A percentile compares a stretch with the other conserved stretches of the same genome.
These are phyloP conservation scores for Adineta ricciae DNA, from an alignment of 2,888 invertebrate genomes.

Conservation along the genomic window DNA sequence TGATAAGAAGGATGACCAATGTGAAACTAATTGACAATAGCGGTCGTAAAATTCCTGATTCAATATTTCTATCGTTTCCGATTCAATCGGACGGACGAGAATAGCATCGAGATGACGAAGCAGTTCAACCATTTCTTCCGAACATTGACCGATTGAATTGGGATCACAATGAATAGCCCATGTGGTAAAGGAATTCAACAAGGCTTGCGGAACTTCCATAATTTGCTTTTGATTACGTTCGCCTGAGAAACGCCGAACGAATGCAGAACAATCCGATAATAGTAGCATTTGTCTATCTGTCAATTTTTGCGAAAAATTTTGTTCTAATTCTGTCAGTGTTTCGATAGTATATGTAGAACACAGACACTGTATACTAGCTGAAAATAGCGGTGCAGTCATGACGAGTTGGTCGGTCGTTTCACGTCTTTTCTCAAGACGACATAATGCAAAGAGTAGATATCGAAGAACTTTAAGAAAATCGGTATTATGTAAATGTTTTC, in stretches of 20 bases:
- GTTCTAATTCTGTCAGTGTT: not conserved
- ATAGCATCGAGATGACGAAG: not conserved
- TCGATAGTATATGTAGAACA: not conserved
- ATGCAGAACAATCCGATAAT: not conserved
- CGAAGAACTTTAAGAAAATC: not conserved
- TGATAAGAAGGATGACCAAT: not conserved
- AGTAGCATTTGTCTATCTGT: not conserved
- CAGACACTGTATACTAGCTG: not conserved
- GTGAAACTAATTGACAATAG: not conserved
- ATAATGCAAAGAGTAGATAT: not conserved
- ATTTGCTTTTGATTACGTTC: not conserved
- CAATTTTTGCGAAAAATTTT: not conserved
- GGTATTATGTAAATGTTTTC: not conserved
- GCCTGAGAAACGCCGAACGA: not conserved
- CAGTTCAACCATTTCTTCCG: not conserved
- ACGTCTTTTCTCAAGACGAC: not conserved
- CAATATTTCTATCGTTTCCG: not conserved
- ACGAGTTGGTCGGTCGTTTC: not conserved
- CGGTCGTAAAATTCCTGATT: not conserved
- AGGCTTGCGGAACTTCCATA: not conserved
- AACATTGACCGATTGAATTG: not conserved
- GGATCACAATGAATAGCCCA: not conserved
- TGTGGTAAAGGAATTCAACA: not conserved
- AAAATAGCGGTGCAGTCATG: not conserved
- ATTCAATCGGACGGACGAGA: not conserved